Percentiles rank a stretch among this genome's conserved stretches.
These are phyloP conservation scores for Hylaeus anthracinus DNA, from an alignment of 1,140 invertebrate species.

Conservation along the genomic window DNA sequence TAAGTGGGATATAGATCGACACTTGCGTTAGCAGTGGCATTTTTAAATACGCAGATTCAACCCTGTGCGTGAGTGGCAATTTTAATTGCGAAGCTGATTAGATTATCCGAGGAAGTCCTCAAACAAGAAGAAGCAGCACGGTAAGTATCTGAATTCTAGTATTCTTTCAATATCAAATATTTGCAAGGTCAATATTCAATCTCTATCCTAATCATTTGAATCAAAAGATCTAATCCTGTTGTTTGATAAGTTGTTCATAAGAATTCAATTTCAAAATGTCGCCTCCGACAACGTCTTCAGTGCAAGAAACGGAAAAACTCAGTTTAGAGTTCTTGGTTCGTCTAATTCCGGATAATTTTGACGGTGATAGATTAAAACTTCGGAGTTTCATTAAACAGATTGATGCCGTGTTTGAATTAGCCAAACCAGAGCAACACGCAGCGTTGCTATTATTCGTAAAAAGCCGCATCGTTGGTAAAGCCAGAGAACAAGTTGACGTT, in stretches of 20 bases:
- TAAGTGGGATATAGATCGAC: too few species aligned
- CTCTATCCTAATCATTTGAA: too few species aligned
- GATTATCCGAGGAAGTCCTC: not conserved
- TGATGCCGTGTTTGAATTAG: not conserved
- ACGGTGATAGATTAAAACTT: constrained; percentile 2
- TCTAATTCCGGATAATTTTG: not conserved
- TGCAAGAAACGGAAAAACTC: not conserved
- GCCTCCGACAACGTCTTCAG: too few species aligned
- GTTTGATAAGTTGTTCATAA: too few species aligned
- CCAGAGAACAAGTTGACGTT: not conserved
- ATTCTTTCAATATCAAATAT: too few species aligned
- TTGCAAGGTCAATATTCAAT: too few species aligned
- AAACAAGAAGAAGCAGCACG: too few species aligned
- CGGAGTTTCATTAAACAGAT: constrained; percentile 14
- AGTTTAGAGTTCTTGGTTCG: not conserved
- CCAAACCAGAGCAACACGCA: not conserved
- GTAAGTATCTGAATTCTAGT: too few species aligned
- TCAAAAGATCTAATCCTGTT: too few species aligned
- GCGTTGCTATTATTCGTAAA: not conserved
- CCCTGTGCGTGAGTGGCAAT: not conserved
- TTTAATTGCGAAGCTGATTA: not conserved
- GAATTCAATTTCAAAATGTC: too few species aligned
- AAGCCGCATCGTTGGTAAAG: not conserved
- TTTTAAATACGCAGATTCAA: not conserved
- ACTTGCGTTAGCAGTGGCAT: not conserved